Conservation (phyloP, 2,797 vertebrate species). For the Fringilla coelebs region DNA sequence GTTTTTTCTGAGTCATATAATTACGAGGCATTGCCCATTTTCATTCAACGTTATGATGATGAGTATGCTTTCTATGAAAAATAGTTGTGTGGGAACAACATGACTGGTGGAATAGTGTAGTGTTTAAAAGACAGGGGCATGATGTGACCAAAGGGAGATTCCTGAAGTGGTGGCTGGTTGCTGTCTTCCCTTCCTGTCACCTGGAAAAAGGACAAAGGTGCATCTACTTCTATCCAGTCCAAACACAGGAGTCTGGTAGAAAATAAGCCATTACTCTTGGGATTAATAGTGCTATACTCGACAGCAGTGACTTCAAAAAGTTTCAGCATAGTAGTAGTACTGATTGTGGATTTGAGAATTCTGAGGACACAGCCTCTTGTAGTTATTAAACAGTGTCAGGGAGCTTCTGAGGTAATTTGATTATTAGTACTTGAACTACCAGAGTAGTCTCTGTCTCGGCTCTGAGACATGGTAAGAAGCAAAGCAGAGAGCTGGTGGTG, state of each 20-base stretch:
- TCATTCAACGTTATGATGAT: neutral
- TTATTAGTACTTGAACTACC: neutral
- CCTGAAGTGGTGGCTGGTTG: neutral
- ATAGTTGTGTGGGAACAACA: fast-evolving
- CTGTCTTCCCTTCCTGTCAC: neutral
- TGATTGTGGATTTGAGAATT: neutral
- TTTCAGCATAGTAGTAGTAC: neutral
- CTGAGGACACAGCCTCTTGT: neutral
- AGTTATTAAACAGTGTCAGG: neutral
- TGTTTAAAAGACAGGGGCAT: neutral
- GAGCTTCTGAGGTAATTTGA: neutral
- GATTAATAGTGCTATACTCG: neutral
- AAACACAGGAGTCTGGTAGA: neutral
- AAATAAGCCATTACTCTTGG: neutral
- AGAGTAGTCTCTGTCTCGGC: fast-evolving
- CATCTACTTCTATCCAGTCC: neutral
- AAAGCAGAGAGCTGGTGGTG: neutral
- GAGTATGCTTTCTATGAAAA: neutral
- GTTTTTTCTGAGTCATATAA: neutral
- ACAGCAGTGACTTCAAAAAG: neutral
- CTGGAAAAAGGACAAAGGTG: neutral
- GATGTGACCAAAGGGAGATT: neutral
- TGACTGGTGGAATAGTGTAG: neutral
- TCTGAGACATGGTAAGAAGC: neutral
- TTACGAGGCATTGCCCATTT: neutral